Evolutionary conservation across 2,888 invertebrate genomes (phyloP).

Genomic region (Patella pellucida): DNA sequence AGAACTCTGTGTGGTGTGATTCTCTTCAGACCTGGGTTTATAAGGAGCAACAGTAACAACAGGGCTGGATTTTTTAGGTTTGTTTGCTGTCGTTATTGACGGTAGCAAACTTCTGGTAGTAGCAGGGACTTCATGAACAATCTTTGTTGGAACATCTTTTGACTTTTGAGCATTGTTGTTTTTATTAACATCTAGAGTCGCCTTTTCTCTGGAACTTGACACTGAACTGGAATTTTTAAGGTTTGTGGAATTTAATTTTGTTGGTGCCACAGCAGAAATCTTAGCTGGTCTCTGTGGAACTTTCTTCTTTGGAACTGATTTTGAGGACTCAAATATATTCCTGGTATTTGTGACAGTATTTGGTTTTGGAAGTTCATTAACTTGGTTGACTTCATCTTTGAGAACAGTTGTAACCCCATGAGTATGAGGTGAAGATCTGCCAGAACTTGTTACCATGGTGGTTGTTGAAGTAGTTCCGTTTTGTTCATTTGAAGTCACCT

Average conservation of each 20-base stretch:
- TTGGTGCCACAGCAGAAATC: not conserved
- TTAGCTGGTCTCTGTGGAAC: not conserved
- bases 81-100: constrained; percentile 28
- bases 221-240: constrained; percentile 19
- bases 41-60: constrained; percentile 41
- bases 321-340: constrained; percentile 81
- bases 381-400: constrained; percentile 16
- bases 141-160: constrained; percentile 8
- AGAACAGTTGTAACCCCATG: not conserved
- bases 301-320: constrained; percentile 11
- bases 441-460: not conserved
- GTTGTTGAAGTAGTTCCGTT: not conserved
- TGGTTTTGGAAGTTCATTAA: constrained; percentile 83
- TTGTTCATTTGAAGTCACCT: not conserved
- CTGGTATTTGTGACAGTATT: constrained; percentile 90
- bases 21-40: constrained; percentile 26
- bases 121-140: not conserved
- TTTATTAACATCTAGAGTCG: not conserved
- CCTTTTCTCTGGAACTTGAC: constrained; percentile 19
- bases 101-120: constrained; percentile 2
- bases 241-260: not conserved
- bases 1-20: constrained; percentile 25
- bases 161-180: constrained; percentile 12
- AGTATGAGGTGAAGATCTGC: not conserved
- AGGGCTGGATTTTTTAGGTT: constrained; percentile 35